Base-by-base conservation (phyloP, 92 coral and sea anemone species). In the Muricea muricata region DNA sequence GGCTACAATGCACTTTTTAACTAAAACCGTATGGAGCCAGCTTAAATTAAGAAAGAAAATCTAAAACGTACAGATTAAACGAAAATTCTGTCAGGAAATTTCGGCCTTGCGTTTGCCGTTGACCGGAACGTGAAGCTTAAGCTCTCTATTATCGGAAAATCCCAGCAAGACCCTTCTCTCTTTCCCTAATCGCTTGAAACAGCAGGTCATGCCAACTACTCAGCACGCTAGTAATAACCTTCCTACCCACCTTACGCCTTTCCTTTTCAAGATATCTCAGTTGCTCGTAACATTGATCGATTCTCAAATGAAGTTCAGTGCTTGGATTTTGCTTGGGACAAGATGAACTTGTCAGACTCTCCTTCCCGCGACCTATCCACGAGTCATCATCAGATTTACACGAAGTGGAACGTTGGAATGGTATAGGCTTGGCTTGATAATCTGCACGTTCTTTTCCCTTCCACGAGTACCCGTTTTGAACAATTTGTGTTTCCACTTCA, bases 261-360 rank as follows among this genome's bases (percentile, higher is more conserved):
- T 97, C 99, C 82, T 86, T 93, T 82, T 97, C 99, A 78, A 97
- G 82, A 58, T 88, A 80, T 70, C 99, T 87, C 8, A 97, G 91
- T 67, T 93, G 99, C 75, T 97, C 99, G 78, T 92, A 97, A 58
- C 99, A 97, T 84, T 97, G 94, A 79, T 97, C 99, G 67, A 97
- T 84, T 67, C 93, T 87, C 11, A 87, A 48, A 56, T 97, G 97
- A 70, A 97, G 80, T 77, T 97, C 99, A 87, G 93, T 93, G 42
- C 91, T 92, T 69, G 93, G 85, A 30, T 93, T 94, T 79, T 94
- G 93, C 35, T 90, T 93, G 26, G 86, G 84, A 52, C 93, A 79
- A 46, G 84, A 89, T 29, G 85, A 77, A 81, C 87, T 77, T 25
- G 83, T 66, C 55, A 91, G 93, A 48, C 89, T 87, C 5, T 73